Evolutionary conservation across 2,888 invertebrate genomes (phyloP), one percentile per base, ranked within the genome.

Genomic region (Escarpia spicata): DNA sequence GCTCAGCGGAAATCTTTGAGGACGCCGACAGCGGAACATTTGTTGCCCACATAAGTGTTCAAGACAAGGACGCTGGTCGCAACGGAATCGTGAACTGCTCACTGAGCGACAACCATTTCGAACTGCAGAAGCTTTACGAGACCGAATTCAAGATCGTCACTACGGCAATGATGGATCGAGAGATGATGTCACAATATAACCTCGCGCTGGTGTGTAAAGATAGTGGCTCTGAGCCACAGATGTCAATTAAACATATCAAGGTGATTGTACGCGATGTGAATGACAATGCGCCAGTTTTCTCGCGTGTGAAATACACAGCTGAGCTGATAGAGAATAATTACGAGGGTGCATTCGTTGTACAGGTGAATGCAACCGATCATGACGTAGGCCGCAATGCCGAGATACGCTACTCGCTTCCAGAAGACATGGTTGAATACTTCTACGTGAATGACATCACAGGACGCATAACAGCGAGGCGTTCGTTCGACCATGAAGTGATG

Each of bases 321-420:
- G 90, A 90, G 31, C 91, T 93, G 43, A 93, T 91, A 9, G 93
- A 93, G 92, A 93, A 94, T 91, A 93, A 92, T 92, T 92, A 93
- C 90, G 90, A 91, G 43, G 93, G 93, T 4, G 90, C 92, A 10
- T 93, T 92, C 45, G 91, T 94, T 9, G 44, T 93, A 43, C 92
- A 58, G n/a, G 93, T 94, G 0, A 94, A 93, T 60, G 94, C 94
- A 31, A 93, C 93, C 9, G 94, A 94, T 75, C 43, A 60, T 4
- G 94, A 94, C 90, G 92, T 93, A 0, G 94, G 92, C 3, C 93
- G 92, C 19, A 94, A 94, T 92, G 93, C 92, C 3, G 93, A 92
- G n/a, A 60, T 94, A 19, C 92, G 60, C 31, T 94, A 93, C 60
- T 45, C 31, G 19, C 45, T 91, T 45, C 37, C 43, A 43, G 26